phyloP scores from a whole-genome alignment of 2,797 vertebrate genomes.

The Alauda arvensis region DNA sequence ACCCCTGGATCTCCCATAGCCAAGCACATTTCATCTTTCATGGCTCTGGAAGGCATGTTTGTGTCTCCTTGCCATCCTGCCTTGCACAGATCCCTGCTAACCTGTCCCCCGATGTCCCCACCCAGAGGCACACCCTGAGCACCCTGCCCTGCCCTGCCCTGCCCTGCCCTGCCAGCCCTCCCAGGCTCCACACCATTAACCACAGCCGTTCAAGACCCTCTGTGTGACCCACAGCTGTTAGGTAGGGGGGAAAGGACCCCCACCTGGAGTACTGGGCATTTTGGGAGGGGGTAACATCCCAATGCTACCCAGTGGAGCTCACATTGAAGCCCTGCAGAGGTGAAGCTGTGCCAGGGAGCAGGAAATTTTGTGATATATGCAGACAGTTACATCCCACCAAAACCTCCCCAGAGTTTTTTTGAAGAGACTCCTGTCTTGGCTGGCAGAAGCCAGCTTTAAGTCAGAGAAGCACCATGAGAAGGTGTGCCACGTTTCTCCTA shows the following conservation, averaged over 20 bases:
- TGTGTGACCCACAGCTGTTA: not conserved
- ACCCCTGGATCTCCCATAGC: not conserved
- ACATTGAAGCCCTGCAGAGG: not conserved
- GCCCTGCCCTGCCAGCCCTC: rapidly evolving
- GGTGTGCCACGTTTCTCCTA: rapidly evolving
- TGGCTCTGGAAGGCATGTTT: not conserved
- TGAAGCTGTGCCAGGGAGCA: not conserved
- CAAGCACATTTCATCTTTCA: not conserved
- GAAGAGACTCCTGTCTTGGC: not conserved
- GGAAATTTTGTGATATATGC: not conserved
- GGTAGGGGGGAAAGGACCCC: not conserved
- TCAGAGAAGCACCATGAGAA: rapidly evolving
- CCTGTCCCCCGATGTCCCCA: rapidly evolving
- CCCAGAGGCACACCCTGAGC: not conserved
- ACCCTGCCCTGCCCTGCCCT: not conserved
- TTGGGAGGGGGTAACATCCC: not conserved
- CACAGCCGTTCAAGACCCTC: not conserved
- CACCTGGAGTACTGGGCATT: rapidly evolving
- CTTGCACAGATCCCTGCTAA: not conserved
- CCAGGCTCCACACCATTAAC: not conserved
- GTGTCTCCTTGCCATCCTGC: rapidly evolving
- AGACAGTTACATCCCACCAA: not conserved
- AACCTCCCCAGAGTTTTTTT: not conserved
- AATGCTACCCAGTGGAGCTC: not conserved
- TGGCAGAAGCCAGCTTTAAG: not conserved